A percentile compares a stretch with the other conserved stretches of the same genome.
These are phyloP conservation scores for Chondrosia reniformis DNA, from an alignment of 37 sponge, comb jelly and placozoan species.

Conservation along the genomic window DNA sequence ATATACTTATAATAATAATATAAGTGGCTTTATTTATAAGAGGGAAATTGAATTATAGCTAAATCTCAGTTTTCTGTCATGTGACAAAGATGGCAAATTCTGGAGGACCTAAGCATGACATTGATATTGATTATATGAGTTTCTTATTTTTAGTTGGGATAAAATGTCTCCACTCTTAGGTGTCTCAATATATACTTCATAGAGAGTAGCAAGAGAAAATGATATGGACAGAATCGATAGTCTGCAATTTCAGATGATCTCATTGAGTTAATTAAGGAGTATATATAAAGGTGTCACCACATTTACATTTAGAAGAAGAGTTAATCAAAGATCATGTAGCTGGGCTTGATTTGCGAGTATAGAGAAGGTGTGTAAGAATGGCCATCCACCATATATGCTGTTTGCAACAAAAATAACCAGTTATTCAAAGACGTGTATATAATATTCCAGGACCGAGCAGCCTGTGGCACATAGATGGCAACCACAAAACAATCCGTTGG, in stretches of 20 bases:
- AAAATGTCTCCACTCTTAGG: conserved; percentile 34
- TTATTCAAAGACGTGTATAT: conserved; percentile 15
- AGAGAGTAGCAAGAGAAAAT: conserved; percentile 3
- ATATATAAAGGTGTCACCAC: neutral
- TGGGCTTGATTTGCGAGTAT: neutral
- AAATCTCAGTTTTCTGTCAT: no score
- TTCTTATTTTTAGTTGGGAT: conserved; percentile 37
- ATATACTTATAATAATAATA: no score
- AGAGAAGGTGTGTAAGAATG: neutral
- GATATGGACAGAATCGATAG: no score
- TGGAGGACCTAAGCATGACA: conserved; percentile 17
- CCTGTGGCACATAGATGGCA: conserved; percentile 57
- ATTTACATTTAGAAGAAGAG: neutral
- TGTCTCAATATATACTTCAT: conserved; percentile 26
- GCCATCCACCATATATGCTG: neutral
- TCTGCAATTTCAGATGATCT: no score
- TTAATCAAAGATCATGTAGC: neutral
- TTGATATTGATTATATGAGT: conserved; percentile 20
- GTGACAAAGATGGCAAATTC: neutral
- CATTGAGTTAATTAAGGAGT: neutral
- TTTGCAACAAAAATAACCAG: neutral
- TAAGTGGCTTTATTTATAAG: no score
- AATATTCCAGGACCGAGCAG: conserved; percentile 21
- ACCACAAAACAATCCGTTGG: conserved; percentile 51
- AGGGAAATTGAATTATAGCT: no score